These are phyloP conservation scores for Syrista parreyssii DNA, from an alignment of 2,888 invertebrate species.

Conservation along the genomic window DNA sequence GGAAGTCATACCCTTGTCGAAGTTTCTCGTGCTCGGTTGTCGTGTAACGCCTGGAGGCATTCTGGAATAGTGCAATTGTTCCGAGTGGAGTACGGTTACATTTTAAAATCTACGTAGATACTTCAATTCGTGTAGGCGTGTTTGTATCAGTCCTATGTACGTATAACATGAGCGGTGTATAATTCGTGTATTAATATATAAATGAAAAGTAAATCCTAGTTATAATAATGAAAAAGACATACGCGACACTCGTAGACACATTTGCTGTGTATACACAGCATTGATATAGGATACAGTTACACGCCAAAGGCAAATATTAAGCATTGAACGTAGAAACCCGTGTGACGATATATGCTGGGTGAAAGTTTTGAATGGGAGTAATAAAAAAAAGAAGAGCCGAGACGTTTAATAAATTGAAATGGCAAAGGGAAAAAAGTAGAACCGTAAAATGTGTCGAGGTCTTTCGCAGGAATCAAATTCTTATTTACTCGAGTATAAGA, in stretches of 20 bases:
- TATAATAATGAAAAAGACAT: not conserved
- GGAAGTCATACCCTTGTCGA: not conserved
- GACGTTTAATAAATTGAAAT: not conserved
- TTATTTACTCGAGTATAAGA: not conserved
- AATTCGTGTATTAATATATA: not conserved
- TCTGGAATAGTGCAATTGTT: not conserved
- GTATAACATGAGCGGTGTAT: no score
- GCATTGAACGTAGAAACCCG: not conserved
- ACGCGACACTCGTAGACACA: not conserved
- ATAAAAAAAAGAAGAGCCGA: not conserved
- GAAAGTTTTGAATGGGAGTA: not conserved
- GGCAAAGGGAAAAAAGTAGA: not conserved
- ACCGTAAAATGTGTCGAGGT: not conserved
- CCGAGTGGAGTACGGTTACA: not conserved
- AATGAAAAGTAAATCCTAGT: no score
- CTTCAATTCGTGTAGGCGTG: not conserved
- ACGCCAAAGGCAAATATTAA: not conserved
- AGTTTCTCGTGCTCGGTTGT: not conserved
- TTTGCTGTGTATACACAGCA: not conserved
- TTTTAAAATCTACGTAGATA: not conserved
- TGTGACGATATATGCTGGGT: not conserved
- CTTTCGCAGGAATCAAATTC: not conserved
- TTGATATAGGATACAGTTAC: not conserved
- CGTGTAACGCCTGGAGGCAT: not conserved
- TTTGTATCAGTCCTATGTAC: not conserved